Evolutionary conservation across 1,140 invertebrate species (phyloP).

Genomic region (Wasmannia auropunctata): DNA sequence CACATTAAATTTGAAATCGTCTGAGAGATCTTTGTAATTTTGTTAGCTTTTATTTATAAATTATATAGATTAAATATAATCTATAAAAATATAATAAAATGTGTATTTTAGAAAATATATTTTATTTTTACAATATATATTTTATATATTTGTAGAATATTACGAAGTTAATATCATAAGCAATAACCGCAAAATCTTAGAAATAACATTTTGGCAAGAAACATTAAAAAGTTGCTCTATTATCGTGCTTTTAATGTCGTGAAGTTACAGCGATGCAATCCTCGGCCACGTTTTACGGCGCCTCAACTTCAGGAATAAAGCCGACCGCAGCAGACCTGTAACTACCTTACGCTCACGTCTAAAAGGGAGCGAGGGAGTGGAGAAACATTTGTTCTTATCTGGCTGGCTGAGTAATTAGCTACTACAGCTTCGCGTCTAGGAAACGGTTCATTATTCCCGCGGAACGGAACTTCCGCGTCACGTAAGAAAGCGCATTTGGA

Average conservation of each 20-base stretch:
- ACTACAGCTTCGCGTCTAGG: conserved; percentile 5
- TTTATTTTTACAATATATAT: too few species aligned
- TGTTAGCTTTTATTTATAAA: not conserved
- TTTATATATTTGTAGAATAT: too few species aligned
- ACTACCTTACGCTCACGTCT: conserved; percentile 14
- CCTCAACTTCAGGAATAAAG: conserved; percentile 11
- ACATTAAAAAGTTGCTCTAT: not conserved
- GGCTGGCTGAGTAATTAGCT: conserved; percentile 2
- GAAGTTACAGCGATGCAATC: not conserved
- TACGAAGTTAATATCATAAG: too few species aligned
- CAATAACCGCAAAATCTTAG: not conserved
- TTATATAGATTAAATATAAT: not conserved
- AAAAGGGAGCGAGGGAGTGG: not conserved
- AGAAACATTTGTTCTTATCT: conserved; percentile 35
- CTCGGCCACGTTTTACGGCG: not conserved
- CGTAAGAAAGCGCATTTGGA: conserved; percentile 24
- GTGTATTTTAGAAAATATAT: too few species aligned
- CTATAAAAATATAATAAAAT: too few species aligned
- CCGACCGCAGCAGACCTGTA: not conserved
- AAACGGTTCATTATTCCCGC: conserved; percentile 30
- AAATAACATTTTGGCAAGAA: not conserved
- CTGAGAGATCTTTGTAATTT: not conserved
- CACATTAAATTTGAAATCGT: not conserved
- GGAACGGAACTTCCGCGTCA: not conserved
- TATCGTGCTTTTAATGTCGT: not conserved